phyloP scores from a whole-genome alignment of 2,888 invertebrate species.

The Salpingus planirostris region DNA sequence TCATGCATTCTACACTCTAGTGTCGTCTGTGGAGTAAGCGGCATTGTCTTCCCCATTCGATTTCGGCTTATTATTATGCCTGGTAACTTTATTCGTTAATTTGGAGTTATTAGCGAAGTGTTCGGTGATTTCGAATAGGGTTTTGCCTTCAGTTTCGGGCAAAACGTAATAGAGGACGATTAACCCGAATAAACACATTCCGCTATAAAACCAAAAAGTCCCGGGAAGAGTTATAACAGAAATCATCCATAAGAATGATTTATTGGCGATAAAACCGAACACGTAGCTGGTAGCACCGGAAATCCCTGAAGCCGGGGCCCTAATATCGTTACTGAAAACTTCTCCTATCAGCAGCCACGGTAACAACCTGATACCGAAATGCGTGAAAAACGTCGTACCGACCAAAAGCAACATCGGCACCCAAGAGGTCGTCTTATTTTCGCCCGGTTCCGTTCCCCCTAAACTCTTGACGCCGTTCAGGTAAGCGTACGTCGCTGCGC shows the following conservation, averaged over 20 bases:
- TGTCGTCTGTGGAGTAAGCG: slow-evolving; percentile 1
- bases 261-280: slow-evolving; percentile 65
- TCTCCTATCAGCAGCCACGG: slow-evolving; percentile 80
- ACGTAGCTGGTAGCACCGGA: slow-evolving; percentile 65
- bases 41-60: slow-evolving; percentile 4
- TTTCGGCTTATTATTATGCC: slow-evolving; percentile 12
- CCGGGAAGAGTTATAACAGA: slow-evolving; percentile 55
- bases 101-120: slow-evolving; percentile 53
- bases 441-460: neutral
- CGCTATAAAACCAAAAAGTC: slow-evolving; percentile 59
- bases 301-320: slow-evolving; percentile 62
- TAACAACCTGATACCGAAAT: slow-evolving; percentile 59
- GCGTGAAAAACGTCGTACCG: slow-evolving; percentile 58
- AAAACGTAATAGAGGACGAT: slow-evolving; percentile 55
- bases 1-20: too few species aligned
- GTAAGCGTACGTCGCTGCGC: slow-evolving; percentile 50
- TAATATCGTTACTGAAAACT: slow-evolving; percentile 57
- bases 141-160: slow-evolving; percentile 74
- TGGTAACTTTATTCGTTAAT: slow-evolving; percentile 42
- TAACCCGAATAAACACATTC: slow-evolving; percentile 53
- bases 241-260: slow-evolving; percentile 59
- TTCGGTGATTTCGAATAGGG: slow-evolving; percentile 57
- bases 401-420: slow-evolving; percentile 59
- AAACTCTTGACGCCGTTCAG: slow-evolving; percentile 20
- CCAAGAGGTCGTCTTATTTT: slow-evolving; percentile 42